Evolutionary conservation across 2,113 vertebrate genomes (phyloP).

Genomic region (Ciconia stormi): DNA sequence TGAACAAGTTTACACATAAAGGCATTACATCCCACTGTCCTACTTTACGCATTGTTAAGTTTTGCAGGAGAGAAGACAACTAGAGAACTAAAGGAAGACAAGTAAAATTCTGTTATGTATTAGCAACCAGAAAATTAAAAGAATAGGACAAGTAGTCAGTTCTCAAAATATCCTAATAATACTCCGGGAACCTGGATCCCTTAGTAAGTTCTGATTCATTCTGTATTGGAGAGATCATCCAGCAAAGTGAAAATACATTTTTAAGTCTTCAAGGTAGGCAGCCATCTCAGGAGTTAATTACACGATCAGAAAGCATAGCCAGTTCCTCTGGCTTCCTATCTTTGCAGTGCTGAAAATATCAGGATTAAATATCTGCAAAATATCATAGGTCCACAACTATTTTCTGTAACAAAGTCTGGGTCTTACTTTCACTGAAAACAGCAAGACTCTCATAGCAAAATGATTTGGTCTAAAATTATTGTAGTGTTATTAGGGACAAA

Average conservation of each 20-base stretch:
- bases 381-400: background rate
- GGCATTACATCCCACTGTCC: background rate
- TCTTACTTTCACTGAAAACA: background rate
- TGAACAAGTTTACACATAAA: background rate
- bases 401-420: background rate
- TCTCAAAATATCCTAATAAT: background rate
- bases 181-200: slow-evolving; percentile 37
- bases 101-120: background rate
- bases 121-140: background rate
- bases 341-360: slow-evolving; percentile 69
- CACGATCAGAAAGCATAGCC: slow-evolving; percentile 47
- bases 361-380: slow-evolving; percentile 22
- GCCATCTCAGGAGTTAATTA: background rate
- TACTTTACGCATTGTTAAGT: background rate
- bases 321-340: slow-evolving; percentile 79
- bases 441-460: background rate
- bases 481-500: background rate
- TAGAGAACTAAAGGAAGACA: background rate
- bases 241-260: slow-evolving; percentile 75
- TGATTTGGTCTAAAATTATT: background rate
- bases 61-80: background rate
- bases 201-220: slow-evolving; percentile 71
- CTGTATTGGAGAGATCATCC: slow-evolving; percentile 65
- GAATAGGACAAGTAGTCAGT: background rate
- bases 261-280: slow-evolving; percentile 62